Evolutionary conservation across 2,113 vertebrate species (phyloP), one percentile per base, ranked within the genome.

Genomic region (Okapia johnstoni): DNA sequence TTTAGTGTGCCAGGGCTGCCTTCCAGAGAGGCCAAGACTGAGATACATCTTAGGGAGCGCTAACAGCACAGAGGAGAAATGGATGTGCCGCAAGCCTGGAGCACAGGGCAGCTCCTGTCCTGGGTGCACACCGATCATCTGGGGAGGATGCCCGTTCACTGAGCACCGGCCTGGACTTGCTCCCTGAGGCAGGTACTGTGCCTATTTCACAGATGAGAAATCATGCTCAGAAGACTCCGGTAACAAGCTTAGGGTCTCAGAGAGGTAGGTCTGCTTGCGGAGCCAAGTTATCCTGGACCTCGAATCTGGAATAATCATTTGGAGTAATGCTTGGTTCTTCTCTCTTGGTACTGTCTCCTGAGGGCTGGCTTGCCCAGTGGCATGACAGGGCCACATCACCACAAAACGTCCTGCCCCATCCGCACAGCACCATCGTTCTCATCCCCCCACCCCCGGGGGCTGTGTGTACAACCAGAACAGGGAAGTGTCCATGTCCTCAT

Each of bases 371-470:
- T 30, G 21, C 11, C 16, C 19, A 30, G 16, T 2, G 5, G 9
- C 43, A 36, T 11, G 28, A 40, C 58, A 60, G 55, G 25, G 5
- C 16, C 3, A 8, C 17, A 2, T 43, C 36, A 8, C 4, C 36
- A 83, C 15, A 73, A 48, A 52, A n/a, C 3, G 1, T 13, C n/a
- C 54, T 10, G 1, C 52, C 55, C 43, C 23, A 0, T 52, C 10
- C 15, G 0, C 4, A 30, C 0, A 1, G 19, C 23, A 0, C n/a
- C 7, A 7, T 4, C 30, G 1, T 48, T 21, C 5, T 77, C 46
- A 16, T 33, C 55, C 52, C 43, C 4, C 50, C 3, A 11, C 19
- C 60, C 6, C 16, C 1, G 0, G 8, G 2, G 7, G 11, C 70
- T 80, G 26, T n/a, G 40, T 7, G 57, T 33, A 61, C 58, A 23